Conservation (phyloP, 2,888 invertebrate genomes). For the Hydroisotoma schaefferi region DNA sequence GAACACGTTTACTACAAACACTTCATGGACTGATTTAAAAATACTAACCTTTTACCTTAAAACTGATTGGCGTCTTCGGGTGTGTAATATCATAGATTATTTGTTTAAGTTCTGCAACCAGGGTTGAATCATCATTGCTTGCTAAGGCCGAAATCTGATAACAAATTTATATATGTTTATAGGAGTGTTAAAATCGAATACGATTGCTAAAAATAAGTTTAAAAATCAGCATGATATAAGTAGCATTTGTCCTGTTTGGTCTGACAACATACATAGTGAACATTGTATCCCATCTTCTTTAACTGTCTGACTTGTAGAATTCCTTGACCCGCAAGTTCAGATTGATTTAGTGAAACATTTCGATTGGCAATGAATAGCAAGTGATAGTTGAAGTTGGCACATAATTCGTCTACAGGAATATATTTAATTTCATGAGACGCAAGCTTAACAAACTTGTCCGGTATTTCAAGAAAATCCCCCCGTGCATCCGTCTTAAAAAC, state of each 20-base stretch:
- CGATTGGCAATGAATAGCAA: conserved; percentile 18
- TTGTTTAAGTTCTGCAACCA: no score
- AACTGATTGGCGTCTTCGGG: no score
- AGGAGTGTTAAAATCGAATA: no score
- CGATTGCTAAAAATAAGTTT: conserved; percentile 19
- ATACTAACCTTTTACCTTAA: no score
- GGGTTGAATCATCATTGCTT: no score
- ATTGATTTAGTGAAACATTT: conserved; percentile 11
- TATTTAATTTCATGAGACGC: conserved; percentile 27
- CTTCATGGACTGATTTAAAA: no score
- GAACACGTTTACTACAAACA: no score
- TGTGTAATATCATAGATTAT: no score
- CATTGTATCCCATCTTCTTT: conserved; percentile 36
- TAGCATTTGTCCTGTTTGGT: no score
- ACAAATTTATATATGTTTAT: no score
- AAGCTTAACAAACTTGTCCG: no score
- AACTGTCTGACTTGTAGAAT: conserved; percentile 32
- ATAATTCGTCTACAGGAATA: conserved; percentile 7
- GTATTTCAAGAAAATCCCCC: conserved; percentile 53
- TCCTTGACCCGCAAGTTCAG: conserved; percentile 27
- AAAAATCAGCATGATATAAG: conserved; percentile 22
- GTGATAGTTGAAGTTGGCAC: conserved; percentile 11
- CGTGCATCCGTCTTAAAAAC: conserved; percentile 60
- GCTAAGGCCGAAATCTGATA: no score
- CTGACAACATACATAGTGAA: not conserved